Percentiles rank a stretch among this genome's conserved stretches.
Conservation (phyloP, 1,140 invertebrate genomes). For the Notospermus geniculatus region DNA sequence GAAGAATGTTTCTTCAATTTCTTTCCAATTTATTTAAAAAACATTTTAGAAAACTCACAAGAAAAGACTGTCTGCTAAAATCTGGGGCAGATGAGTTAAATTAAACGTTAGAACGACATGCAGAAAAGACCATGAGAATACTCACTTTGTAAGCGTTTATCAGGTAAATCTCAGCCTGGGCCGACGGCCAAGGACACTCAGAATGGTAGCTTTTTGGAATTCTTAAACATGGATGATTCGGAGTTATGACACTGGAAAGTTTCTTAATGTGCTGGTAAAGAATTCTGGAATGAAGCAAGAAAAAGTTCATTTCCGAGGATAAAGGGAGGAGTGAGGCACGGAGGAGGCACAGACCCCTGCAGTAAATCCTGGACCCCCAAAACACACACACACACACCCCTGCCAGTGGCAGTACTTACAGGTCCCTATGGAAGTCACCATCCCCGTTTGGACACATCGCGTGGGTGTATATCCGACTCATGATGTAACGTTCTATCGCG, state of each 20-base stretch:
- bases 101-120: too few relatives aligned
- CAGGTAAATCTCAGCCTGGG: conserved; percentile 87
- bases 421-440: conserved; percentile 87
- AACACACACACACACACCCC: too few relatives aligned
- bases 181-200: conserved; percentile 96
- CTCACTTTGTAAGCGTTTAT: conserved; percentile 83
- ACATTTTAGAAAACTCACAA: too few relatives aligned
- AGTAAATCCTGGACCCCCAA: not conserved
- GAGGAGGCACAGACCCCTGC: too few relatives aligned
- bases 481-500: conserved; percentile 63
- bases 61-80: too few relatives aligned
- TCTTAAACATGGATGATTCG: conserved; percentile 77
- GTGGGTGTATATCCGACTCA: conserved; percentile 86
- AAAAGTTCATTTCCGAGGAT: not conserved
- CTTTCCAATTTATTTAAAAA: too few relatives aligned
- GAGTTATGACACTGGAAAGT: conserved; percentile 74
- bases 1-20: too few relatives aligned
- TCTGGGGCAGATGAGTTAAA: too few relatives aligned
- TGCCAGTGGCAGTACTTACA: conserved; percentile 63
- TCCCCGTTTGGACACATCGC: conserved; percentile 97
- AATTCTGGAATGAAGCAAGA: conserved; percentile 61
- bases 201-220: conserved; percentile 71
- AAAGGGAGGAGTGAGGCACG: too few relatives aligned
- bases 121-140: too few relatives aligned
- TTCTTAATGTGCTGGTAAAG: conserved; percentile 86